Evolutionary conservation across 2,113 vertebrate genomes (phyloP).

Genomic region (Sylvietta virens): DNA sequence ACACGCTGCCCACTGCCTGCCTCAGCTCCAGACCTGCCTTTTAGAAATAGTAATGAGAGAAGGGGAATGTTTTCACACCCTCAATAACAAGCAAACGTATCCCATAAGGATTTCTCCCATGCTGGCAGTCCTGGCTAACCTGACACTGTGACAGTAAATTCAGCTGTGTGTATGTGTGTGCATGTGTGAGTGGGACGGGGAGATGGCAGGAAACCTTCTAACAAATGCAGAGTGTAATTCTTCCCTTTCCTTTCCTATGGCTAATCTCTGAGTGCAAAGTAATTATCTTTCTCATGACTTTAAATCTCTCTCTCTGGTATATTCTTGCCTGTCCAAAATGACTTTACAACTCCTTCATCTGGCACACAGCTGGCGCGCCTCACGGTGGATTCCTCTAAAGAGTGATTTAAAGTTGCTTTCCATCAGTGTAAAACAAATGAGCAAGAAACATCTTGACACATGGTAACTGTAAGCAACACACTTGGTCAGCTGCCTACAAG

Average conservation of each 20-base stretch:
- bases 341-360: conserved; percentile 68
- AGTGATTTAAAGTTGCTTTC: conserved; percentile 69
- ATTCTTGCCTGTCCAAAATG: conserved; percentile 56
- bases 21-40: neutral
- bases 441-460: conserved; percentile 65
- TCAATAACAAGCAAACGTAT: neutral
- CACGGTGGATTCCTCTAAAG: conserved; percentile 63
- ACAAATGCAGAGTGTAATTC: conserved; percentile 30
- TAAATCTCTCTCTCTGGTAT: conserved; percentile 68
- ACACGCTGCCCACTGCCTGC: neutral
- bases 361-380: conserved; percentile 67
- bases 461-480: conserved; percentile 52
- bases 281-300: conserved; percentile 68
- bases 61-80: neutral
- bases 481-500: conserved; percentile 46
- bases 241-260: conserved; percentile 34
- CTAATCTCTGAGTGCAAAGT: conserved; percentile 62
- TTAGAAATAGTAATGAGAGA: neutral
- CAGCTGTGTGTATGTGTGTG: conserved; percentile 11
- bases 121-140: neutral
- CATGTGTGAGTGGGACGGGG: neutral
- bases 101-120: neutral
- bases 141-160: conserved; percentile 31
- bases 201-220: neutral
- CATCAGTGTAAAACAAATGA: conserved; percentile 69